A percentile compares a stretch with the other conserved stretches of the same genome.
These are phyloP conservation scores for Helarctos malayanus DNA, from an alignment of 2,797 vertebrate genomes.

Conservation along the genomic window DNA sequence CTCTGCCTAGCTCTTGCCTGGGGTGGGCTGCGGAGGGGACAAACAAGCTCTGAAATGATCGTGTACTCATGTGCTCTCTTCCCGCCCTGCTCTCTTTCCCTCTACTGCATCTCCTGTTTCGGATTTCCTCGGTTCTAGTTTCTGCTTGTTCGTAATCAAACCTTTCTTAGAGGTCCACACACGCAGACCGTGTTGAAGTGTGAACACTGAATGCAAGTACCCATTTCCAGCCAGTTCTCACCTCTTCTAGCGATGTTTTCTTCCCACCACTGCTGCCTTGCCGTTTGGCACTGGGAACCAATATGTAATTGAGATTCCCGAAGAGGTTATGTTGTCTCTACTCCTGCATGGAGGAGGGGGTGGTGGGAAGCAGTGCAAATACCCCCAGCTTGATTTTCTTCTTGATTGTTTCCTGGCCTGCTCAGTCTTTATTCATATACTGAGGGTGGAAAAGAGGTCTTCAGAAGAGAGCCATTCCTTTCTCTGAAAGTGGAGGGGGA, in stretches of 20 bases:
- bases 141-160: background rate
- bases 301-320: background rate
- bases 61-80: background rate
- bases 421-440: fast-evolving
- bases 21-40: too few species aligned
- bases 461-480: background rate
- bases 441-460: fast-evolving
- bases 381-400: background rate
- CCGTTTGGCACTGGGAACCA: too few species aligned
- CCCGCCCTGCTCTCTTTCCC: background rate
- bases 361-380: fast-evolving
- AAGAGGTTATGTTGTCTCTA: too few species aligned
- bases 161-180: background rate
- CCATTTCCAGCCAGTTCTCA: background rate
- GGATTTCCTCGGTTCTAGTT: too few species aligned
- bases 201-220: fast-evolving
- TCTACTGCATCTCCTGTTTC: background rate
- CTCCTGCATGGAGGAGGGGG: background rate
- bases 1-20: fast-evolving
- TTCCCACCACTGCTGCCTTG: background rate
- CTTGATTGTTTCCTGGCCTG: fast-evolving
- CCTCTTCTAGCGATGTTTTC: fast-evolving
- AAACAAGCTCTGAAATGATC: background rate
- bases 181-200: fast-evolving
- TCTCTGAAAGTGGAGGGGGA: background rate